Evolutionary conservation across 2,888 invertebrate species (phyloP).

Genomic region (Trichopria drosophilae): DNA sequence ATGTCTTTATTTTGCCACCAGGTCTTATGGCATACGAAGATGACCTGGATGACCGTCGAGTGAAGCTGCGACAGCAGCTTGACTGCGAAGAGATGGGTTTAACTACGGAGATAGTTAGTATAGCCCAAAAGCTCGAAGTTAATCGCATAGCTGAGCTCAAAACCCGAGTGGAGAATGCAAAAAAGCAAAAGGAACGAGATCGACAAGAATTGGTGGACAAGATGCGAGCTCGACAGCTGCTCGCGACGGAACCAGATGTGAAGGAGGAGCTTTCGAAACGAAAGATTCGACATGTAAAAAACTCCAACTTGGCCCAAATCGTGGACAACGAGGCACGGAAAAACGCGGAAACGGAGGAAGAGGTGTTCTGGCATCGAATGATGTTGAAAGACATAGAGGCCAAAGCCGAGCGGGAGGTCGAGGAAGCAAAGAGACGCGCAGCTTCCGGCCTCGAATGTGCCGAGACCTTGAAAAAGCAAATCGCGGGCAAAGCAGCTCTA

Average conservation of each 20-base stretch:
- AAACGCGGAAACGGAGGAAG: slow-evolving; percentile 63
- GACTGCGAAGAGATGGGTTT: slow-evolving; percentile 60
- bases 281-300: slow-evolving; percentile 61
- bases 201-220: slow-evolving; percentile 59
- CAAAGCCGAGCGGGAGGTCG: slow-evolving; percentile 37
- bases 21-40: slow-evolving; percentile 61
- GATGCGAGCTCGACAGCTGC: slow-evolving; percentile 58
- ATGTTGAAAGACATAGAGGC: slow-evolving; percentile 63
- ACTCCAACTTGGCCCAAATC: slow-evolving; percentile 66
- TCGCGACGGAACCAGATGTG: slow-evolving; percentile 59
- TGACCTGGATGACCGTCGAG: slow-evolving; percentile 59
- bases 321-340: slow-evolving; percentile 63
- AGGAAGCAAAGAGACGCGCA: slow-evolving; percentile 35
- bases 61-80: slow-evolving; percentile 53
- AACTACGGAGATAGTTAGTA: slow-evolving; percentile 62
- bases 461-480: slow-evolving; percentile 41
- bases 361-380: slow-evolving; percentile 67
- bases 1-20: slow-evolving; percentile 25
- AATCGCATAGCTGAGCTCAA: slow-evolving; percentile 61
- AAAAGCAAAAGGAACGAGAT: slow-evolving; percentile 62
- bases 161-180: slow-evolving; percentile 58
- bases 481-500: slow-evolving; percentile 42
- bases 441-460: slow-evolving; percentile 23
- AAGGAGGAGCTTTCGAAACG: slow-evolving; percentile 59
- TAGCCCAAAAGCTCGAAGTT: slow-evolving; percentile 61